A percentile compares a stretch with the other conserved stretches of the same genome.
phyloP scores from a whole-genome alignment of 2,113 vertebrate genomes.

The Neomonachus schauinslandi region DNA sequence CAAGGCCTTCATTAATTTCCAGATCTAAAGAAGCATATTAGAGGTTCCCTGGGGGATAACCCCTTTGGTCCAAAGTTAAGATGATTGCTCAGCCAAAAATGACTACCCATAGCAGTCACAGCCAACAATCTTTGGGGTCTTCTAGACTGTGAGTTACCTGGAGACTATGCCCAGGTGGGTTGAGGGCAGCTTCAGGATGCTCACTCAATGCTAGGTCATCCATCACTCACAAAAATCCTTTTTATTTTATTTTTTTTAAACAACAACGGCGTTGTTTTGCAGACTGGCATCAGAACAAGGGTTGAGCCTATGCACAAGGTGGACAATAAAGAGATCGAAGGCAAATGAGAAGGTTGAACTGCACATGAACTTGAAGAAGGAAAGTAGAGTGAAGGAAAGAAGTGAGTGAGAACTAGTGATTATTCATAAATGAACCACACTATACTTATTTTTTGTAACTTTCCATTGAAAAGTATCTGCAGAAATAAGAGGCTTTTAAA shows the following conservation, averaged over 20 bases:
- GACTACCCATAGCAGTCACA: neutral
- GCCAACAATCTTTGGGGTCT: neutral
- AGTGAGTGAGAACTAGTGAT: neutral
- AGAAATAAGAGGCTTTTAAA: neutral
- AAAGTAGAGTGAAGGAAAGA: neutral
- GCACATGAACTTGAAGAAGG: neutral
- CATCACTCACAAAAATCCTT: neutral
- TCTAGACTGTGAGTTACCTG: neutral
- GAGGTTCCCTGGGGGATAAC: neutral
- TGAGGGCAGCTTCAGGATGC: neutral
- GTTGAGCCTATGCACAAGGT: neutral
- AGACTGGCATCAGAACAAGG: neutral
- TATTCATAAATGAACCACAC: neutral
- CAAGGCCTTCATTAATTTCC: neutral
- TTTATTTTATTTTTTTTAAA: neutral
- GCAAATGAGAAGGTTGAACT: neutral
- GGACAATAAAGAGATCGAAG: neutral
- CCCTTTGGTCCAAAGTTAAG: neutral
- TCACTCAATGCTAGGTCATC: neutral
- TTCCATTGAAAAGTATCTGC: neutral
- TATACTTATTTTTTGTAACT: neutral
- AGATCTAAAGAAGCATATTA: neutral
- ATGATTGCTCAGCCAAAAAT: neutral
- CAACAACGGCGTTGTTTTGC: neutral
- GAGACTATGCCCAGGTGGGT: too few relatives aligned